Conservation (phyloP, 1,140 invertebrate genomes). For the Euwallacea fornicatus region DNA sequence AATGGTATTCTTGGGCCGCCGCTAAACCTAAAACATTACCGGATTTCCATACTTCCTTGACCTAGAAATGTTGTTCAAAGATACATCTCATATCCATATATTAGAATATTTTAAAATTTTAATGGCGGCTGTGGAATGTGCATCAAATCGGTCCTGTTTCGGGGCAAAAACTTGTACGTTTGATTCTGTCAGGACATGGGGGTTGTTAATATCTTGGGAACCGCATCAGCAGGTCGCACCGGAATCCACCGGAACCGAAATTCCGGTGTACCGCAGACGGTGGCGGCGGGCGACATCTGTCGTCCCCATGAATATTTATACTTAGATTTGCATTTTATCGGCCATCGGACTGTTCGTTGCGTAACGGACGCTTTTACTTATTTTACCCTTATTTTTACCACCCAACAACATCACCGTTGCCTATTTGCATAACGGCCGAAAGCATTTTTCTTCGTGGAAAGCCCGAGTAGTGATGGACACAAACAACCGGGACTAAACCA, state of each 20-base stretch:
- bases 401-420: conserved; percentile 1
- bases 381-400: background rate
- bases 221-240: background rate
- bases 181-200: background rate
- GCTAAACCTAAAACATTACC: too few species aligned
- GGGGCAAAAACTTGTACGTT: too few species aligned
- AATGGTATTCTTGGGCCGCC: too few species aligned
- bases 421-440: conserved; percentile 33
- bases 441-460: conserved; percentile 40
- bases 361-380: conserved; percentile 16
- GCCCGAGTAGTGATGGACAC: conserved; percentile 30
- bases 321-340: conserved; percentile 40
- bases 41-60: conserved; percentile 28
- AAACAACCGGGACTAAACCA: conserved; percentile 32
- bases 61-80: conserved; percentile 15
- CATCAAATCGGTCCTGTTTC: background rate
- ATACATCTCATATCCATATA: conserved; percentile 33
- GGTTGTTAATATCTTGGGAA: conserved; percentile 14
- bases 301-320: conserved; percentile 38
- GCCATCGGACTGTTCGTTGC: conserved; percentile 35
- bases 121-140: conserved; percentile 3
- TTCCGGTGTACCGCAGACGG: conserved; percentile 36
- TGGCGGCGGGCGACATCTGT: conserved; percentile 34
- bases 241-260: conserved; percentile 33
- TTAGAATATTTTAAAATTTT: conserved; percentile 28